A percentile compares a stretch with the other conserved stretches of the same genome.
Conservation (phyloP, 1,140 invertebrate species). For the Euwallacea similis region DNA sequence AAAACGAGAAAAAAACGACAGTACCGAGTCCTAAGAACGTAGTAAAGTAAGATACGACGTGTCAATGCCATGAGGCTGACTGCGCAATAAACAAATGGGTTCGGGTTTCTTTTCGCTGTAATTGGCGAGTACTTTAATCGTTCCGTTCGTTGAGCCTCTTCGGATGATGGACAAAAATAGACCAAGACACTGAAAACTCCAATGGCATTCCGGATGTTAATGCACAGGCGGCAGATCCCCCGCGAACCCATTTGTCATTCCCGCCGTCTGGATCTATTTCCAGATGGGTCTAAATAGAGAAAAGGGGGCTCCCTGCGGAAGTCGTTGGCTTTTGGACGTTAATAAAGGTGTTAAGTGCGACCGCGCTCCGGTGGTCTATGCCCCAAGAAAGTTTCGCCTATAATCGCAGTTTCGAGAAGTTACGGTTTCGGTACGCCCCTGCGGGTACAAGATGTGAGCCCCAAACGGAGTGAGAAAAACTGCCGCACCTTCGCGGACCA, state of each 20-base stretch:
- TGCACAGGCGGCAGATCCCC: conserved; percentile 5
- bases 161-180: background rate
- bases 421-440: no score
- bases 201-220: background rate
- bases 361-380: background rate
- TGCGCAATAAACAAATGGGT: conserved; percentile 29
- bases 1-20: conserved; percentile 17
- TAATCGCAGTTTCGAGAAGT: no score
- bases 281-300: conserved; percentile 13
- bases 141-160: background rate
- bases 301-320: conserved; percentile 11
- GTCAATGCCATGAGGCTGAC: conserved; percentile 23
- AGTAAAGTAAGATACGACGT: conserved; percentile 24
- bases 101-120: conserved; percentile 25
- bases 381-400: no score
- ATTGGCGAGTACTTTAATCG: conserved; percentile 19
- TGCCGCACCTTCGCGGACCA: conserved; percentile 9
- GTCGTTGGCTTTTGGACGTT: conserved; percentile 8
- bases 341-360: background rate
- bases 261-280: conserved; percentile 12
- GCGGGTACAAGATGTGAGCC: no score
- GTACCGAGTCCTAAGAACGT: conserved; percentile 14
- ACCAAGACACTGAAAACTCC: background rate
- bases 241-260: conserved; percentile 24
- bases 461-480: no score